Evolutionary conservation across 2,797 vertebrate genomes (phyloP).

Genomic region (Rallus crepitans): DNA sequence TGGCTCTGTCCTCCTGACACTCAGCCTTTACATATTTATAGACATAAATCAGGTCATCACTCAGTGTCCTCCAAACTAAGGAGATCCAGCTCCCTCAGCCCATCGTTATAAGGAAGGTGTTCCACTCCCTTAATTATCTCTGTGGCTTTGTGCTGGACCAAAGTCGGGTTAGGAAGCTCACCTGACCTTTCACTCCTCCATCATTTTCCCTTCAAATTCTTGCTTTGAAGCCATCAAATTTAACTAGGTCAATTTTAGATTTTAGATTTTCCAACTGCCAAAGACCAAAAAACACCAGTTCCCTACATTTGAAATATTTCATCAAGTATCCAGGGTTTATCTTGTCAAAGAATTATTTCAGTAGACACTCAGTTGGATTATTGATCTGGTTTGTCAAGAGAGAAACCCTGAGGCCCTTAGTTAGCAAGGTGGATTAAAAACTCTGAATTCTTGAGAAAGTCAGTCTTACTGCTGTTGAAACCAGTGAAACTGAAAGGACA

Average conservation of each 20-base stretch:
- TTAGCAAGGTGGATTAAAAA: not conserved
- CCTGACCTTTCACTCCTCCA: not conserved
- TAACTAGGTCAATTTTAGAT: not conserved
- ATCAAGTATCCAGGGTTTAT: not conserved
- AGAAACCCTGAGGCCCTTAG: not conserved
- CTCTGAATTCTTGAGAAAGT: not conserved
- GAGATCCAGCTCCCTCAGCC: too few relatives aligned
- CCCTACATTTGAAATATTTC: not conserved
- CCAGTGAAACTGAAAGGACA: not conserved
- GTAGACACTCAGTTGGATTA: not conserved
- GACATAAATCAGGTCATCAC: too few relatives aligned
- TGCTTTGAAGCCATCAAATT: not conserved
- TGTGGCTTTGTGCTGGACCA: not conserved
- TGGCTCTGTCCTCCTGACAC: too few relatives aligned
- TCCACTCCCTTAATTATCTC: too few relatives aligned
- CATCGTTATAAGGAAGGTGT: too few relatives aligned
- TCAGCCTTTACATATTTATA: too few relatives aligned
- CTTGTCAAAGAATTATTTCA: not conserved
- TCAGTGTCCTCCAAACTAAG: too few relatives aligned
- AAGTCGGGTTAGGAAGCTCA: not conserved
- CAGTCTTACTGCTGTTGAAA: not conserved
- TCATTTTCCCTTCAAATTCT: not conserved
- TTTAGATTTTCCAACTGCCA: not conserved
- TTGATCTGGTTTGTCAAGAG: not conserved
- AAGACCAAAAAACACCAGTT: not conserved